Evolutionary conservation across 37 sponge, comb jelly and placozoan species (phyloP).

Genomic region (Cliona cf. orientalis): DNA sequence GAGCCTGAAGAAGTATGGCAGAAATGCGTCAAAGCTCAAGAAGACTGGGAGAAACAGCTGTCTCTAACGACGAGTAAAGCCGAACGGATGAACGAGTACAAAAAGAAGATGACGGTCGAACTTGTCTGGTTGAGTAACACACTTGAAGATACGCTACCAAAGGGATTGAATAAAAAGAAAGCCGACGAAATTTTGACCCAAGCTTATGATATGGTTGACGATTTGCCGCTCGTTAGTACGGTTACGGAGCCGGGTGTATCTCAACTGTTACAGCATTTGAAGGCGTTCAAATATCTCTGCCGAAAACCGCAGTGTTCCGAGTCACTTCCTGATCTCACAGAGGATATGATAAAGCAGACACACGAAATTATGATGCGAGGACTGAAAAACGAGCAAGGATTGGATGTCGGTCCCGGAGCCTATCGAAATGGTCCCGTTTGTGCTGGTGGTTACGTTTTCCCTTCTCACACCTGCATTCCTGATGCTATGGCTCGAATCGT

Average conservation of each 20-base stretch:
- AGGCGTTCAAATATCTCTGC: background rate
- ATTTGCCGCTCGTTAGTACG: background rate
- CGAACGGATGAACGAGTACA: background rate
- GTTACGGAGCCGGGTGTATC: background rate
- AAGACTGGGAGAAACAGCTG: background rate
- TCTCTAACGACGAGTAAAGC: background rate
- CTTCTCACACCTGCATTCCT: background rate
- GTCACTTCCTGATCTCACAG: background rate
- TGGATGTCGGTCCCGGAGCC: background rate
- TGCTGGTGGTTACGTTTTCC: constrained; percentile 10
- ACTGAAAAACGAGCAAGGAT: background rate
- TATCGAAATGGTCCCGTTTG: constrained; percentile 2
- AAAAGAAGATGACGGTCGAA: background rate
- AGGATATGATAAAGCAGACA: constrained; percentile 6
- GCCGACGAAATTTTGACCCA: background rate
- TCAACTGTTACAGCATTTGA: constrained; percentile 5
- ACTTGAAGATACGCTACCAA: constrained; percentile 11
- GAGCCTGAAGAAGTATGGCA: background rate
- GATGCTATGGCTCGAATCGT: constrained; percentile 3
- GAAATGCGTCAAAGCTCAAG: background rate
- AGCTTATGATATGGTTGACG: background rate
- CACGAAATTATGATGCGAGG: constrained; percentile 15
- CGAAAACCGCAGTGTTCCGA: background rate
- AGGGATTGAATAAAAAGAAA: background rate
- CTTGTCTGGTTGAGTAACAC: constrained; percentile 1